Percentiles rank a stretch among this genome's conserved stretches.
Evolutionary conservation across 2,113 vertebrate species (phyloP).

Genomic region (Eulacestoma nigropectus): DNA sequence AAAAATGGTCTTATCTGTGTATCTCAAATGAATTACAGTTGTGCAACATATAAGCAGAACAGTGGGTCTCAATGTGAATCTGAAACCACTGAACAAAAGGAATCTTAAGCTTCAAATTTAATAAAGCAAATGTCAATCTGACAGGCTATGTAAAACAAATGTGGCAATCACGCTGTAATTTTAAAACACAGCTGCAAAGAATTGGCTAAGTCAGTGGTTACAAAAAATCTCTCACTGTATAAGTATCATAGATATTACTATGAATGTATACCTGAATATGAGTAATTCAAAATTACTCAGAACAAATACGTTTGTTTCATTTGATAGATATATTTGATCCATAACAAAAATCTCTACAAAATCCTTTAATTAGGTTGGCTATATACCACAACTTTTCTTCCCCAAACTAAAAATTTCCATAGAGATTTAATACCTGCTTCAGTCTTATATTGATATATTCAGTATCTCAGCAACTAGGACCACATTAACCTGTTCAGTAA

Average conservation of each 20-base stretch:
- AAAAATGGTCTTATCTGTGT: constrained; percentile 14
- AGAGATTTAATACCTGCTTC: background rate
- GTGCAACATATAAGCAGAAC: constrained; percentile 40
- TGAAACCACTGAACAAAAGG: constrained; percentile 32
- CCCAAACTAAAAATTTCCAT: background rate
- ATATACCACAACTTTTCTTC: background rate
- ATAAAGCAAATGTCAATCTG: constrained; percentile 26
- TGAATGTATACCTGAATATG: background rate
- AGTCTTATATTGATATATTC: background rate
- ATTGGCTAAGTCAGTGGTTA: background rate
- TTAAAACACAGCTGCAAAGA: background rate
- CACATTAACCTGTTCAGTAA: background rate
- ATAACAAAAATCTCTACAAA: background rate
- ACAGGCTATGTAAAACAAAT: constrained; percentile 36
- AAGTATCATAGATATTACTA: background rate
- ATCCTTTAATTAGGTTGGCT: background rate
- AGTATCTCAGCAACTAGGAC: background rate
- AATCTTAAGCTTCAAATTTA: constrained; percentile 56
- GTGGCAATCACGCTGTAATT: background rate
- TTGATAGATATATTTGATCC: background rate
- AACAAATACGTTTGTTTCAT: background rate
- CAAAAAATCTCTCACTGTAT: background rate
- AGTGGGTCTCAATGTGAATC: background rate
- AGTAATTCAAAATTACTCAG: background rate
- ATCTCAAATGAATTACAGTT: constrained; percentile 47